Evolutionary conservation across 2,888 invertebrate species (phyloP).

Genomic region (Patella pellucida): DNA sequence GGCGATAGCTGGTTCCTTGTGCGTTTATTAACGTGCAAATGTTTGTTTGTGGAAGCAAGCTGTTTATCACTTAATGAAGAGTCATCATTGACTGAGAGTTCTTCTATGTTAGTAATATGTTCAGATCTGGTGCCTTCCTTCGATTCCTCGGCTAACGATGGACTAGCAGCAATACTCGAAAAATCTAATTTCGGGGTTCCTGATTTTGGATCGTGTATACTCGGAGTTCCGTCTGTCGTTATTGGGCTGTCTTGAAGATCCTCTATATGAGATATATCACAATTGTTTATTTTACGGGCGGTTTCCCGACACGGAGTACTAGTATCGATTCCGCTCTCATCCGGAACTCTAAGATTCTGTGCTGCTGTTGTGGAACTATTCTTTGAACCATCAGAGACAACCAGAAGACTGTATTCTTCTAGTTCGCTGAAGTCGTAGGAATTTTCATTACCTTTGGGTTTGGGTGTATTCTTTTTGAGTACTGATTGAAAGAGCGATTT

Average conservation of each 20-base stretch:
- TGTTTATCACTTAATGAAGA: no score
- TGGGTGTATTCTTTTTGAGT: not conserved
- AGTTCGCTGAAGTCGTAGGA: constrained; percentile 58
- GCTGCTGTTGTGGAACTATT: not conserved
- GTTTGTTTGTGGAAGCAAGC: no score
- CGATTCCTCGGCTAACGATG: not conserved
- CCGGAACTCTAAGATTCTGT: not conserved
- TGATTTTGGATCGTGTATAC: not conserved
- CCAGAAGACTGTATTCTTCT: constrained; percentile 58
- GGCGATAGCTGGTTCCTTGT: not conserved
- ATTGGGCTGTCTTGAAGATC: constrained; percentile 27
- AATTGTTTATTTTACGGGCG: constrained; percentile 30
- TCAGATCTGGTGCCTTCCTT: no score
- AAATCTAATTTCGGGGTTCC: constrained; percentile 4
- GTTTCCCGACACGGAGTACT: constrained; percentile 50
- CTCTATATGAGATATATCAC: constrained; percentile 45
- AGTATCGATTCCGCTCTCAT: constrained; percentile 38
- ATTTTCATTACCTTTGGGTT: not conserved
- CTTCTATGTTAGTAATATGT: no score
- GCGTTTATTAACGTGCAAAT: not conserved
- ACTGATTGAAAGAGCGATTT: not conserved
- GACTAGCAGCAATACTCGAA: constrained; percentile 19
- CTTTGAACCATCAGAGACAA: constrained; percentile 42
- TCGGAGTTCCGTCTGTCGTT: not conserved
- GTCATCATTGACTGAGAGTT: no score